Base-by-base conservation (phyloP, 2,797 vertebrate species). In the Cynopterus sphinx region DNA sequence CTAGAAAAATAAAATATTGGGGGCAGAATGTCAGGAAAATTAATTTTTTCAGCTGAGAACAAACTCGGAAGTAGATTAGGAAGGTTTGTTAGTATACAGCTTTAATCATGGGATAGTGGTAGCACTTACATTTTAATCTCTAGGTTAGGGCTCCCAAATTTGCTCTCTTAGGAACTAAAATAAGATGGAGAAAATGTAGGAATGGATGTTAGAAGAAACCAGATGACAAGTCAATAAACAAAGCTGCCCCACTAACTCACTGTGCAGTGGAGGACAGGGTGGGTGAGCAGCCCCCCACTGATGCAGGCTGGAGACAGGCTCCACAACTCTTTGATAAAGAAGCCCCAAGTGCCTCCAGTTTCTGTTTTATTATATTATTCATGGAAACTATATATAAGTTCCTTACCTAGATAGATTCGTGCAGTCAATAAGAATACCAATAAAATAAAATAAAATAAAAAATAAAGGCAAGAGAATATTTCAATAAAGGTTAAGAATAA, bases 1-100 rank as follows among this genome's bases (percentile, higher is more conserved):
- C 41, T 78, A 84, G 63, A 77, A 86, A 93, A 89, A 95, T 78
- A 70, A 94, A 87, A 70, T 51, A 36, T 77, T 41, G 68, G 26
- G 67, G 49, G 10, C 28, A 89, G 28, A 8, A 28, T 67, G 28
- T 88, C 55, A 75, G 12, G 17, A 21, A 86, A n/a, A 83, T 19
- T 63, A 78, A 49, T 83, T 92, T 79, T 94, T 92, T 95, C 57
- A 71, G 15, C 53, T 43, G 31, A 78, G 49, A 74, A 9, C 7
- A 85, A 84, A 59, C 59, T 31, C 7, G 87, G 33, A 36, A 43
- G 2, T 81, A 55, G 41, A 67, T 85, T 46, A 74, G 75, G 15
- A 68, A 87, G 59, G 74, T 3, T 63, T 71, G 21, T 13, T 33
- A 65, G 28, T 6, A 41, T 17, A 63, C 3, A 71, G 21, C 15